These are phyloP conservation scores for Corythaixoides concolor DNA, from an alignment of 2,113 vertebrate species.

Conservation along the genomic window DNA sequence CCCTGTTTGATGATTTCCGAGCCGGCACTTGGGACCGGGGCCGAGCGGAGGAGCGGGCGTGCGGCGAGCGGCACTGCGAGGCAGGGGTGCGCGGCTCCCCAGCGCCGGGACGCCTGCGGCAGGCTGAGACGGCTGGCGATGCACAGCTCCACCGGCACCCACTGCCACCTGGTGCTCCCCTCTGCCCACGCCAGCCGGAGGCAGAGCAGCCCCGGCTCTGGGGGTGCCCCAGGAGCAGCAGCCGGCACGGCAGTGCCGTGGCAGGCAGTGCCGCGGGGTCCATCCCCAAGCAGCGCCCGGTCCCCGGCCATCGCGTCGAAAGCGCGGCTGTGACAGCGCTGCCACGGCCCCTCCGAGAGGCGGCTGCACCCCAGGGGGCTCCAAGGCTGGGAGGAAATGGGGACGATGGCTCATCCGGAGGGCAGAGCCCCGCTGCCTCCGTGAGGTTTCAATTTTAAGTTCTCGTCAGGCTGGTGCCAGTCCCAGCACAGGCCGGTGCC, in stretches of 20 bases:
- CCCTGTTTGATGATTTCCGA: neutral
- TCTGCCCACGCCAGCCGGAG: neutral
- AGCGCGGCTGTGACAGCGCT: fast-evolving
- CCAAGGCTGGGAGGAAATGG: fast-evolving
- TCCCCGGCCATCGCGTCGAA: fast-evolving
- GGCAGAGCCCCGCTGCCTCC: neutral
- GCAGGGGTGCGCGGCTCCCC: neutral
- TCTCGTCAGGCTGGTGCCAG: neutral
- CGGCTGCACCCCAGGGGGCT: neutral
- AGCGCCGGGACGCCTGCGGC: fast-evolving
- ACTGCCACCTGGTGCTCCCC: neutral
- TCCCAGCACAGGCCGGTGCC: neutral
- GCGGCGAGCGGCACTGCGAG: fast-evolving
- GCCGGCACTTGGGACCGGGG: neutral
- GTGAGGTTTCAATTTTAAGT: neutral
- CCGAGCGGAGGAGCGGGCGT: fast-evolving
- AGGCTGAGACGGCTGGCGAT: fast-evolving
- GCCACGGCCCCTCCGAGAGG: neutral
- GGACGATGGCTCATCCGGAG: neutral
- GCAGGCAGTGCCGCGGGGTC: fast-evolving
- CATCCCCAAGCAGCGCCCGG: neutral
- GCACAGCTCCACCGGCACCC: fast-evolving
- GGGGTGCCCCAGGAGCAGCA: fast-evolving
- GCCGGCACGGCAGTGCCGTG: fast-evolving
- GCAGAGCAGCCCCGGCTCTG: fast-evolving